A percentile compares a stretch with the other conserved stretches of the same genome.
Evolutionary conservation across 2,113 vertebrate genomes (phyloP).

Genomic region (Onychostruthus taczanowskii): DNA sequence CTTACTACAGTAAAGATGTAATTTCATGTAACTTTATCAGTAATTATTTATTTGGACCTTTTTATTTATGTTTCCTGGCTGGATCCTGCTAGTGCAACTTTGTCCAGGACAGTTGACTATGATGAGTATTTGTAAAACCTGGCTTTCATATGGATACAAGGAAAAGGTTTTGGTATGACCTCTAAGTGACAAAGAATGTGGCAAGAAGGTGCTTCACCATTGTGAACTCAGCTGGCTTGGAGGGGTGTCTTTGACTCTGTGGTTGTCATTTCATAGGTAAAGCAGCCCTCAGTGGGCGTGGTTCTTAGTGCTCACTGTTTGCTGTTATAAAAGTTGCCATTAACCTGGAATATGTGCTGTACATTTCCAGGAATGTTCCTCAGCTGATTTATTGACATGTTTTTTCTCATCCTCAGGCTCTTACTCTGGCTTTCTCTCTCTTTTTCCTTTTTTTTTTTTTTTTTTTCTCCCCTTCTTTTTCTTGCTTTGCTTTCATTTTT

Average conservation of each 20-base stretch:
- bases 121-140: neutral
- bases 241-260: neutral
- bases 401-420: neutral
- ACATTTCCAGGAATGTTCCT: neutral
- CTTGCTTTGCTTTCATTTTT: neutral
- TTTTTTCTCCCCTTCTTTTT: neutral
- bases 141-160: neutral
- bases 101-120: neutral
- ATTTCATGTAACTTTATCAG: neutral
- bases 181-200: neutral
- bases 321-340: neutral
- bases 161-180: neutral
- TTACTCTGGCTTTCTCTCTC: neutral
- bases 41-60: neutral
- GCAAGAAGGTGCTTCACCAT: neutral
- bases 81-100: neutral
- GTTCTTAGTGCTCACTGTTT: neutral
- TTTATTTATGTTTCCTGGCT: neutral
- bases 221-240: neutral
- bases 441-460: neutral
- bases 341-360: neutral
- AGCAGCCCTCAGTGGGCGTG: neutral
- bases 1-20: neutral
- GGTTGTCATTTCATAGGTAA: neutral
- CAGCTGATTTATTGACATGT: neutral